phyloP scores from a whole-genome alignment of 2,113 vertebrate species.

The Chamaetylas fuelleborni region DNA sequence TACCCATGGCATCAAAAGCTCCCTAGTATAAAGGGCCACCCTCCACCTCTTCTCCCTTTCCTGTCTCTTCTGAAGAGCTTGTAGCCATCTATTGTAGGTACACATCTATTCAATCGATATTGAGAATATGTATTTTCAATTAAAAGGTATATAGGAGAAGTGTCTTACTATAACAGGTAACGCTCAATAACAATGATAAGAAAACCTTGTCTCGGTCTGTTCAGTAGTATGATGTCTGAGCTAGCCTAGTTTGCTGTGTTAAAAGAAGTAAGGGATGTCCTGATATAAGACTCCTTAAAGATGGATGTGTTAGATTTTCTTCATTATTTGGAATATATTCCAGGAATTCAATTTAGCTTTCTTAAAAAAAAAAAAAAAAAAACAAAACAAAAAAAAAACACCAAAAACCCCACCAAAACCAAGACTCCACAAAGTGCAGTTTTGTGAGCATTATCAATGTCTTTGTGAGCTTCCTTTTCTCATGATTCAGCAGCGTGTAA shows the following conservation, averaged over 20 bases:
- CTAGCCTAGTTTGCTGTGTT: background rate
- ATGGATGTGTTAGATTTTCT: background rate
- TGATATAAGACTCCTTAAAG: background rate
- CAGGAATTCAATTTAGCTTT: background rate
- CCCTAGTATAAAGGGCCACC: too few species aligned
- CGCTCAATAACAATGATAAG: background rate
- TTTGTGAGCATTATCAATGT: background rate
- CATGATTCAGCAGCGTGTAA: background rate
- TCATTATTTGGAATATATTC: background rate
- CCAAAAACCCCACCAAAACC: too few species aligned
- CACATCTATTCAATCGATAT: background rate
- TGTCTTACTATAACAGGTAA: background rate
- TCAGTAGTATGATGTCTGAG: fast-evolving
- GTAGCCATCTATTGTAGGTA: too few species aligned
- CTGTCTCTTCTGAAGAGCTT: too few species aligned
- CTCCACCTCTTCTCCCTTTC: too few species aligned
- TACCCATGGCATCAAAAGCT: too few species aligned
- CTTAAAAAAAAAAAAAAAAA: background rate
- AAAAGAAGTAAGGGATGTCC: background rate
- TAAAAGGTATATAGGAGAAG: background rate
- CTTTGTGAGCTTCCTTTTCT: background rate
- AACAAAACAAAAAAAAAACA: too few species aligned
- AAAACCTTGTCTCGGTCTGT: background rate
- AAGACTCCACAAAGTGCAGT: background rate
- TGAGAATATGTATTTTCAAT: background rate